These are phyloP conservation scores for Ovibos moschatus DNA, from an alignment of 2,113 vertebrate species.

Conservation along the genomic window DNA sequence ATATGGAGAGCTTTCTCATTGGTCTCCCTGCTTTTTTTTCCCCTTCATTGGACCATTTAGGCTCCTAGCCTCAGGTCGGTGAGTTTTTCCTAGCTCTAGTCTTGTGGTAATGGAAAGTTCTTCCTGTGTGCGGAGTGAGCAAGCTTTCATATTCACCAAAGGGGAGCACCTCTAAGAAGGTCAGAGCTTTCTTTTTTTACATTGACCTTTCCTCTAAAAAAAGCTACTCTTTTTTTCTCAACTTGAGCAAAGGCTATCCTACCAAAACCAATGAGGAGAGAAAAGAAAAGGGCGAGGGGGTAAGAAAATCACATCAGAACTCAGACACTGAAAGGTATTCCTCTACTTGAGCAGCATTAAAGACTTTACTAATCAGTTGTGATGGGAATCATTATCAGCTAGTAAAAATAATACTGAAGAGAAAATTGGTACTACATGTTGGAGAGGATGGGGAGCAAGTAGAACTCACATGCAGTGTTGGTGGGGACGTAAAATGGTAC, in stretches of 20 bases:
- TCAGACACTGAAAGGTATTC: not conserved
- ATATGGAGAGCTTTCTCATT: not conserved
- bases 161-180: not conserved
- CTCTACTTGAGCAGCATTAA: not conserved
- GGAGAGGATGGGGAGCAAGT: not conserved
- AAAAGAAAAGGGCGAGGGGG: not conserved
- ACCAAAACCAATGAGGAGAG: not conserved
- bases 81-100: not conserved
- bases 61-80: not conserved
- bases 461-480: not conserved
- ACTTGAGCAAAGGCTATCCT: not conserved
- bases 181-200: not conserved
- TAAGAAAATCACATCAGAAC: not conserved
- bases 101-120: not conserved
- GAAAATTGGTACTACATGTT: not conserved
- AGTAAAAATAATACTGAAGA: not conserved
- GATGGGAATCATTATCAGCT: not conserved
- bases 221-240: not conserved
- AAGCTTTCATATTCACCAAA: not conserved
- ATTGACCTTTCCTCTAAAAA: not conserved
- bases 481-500: not conserved
- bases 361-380: not conserved
- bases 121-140: not conserved
- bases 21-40: not conserved
- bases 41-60: not conserved